Base-by-base conservation (phyloP, 2,888 invertebrate species). In the Alviniconcha strummeri region DNA sequence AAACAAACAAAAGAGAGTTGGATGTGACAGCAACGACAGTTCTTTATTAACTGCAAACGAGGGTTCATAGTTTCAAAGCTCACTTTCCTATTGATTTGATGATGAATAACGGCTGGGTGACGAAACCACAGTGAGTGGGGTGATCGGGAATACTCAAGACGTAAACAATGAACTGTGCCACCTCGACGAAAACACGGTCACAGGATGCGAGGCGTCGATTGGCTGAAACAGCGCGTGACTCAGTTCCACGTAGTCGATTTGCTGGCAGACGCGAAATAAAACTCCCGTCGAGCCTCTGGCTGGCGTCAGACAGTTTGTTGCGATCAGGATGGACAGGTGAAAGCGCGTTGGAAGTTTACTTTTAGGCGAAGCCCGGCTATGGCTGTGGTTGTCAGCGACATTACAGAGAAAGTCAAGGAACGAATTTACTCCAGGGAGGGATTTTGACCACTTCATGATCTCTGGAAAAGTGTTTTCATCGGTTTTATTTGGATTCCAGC, bases 181-280 rank as follows among this genome's bases (percentile, higher is more conserved):
- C 84, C 82, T 17, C 81, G 72, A 77, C 74, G 84, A 83, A 84
- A 67, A 83, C 83, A 81, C 19, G 74, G 80, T 19, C 75, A 74
- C 52, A 60, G 52, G 4, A n/a, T 64, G 74, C 80, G 15, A 6
- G 52, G 57, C 17, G 19, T 36, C 77, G 85, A 87, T 87, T 87
- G 87, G 87, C 79, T 83, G 83, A 54, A n/a, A 72, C 60, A 82
- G 80, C 85, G 77, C 85, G 86, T 87, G 87, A 86, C 87, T 85
- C 86, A 85, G 83, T 81, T 87, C 87, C 87, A 87, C 87, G 86
- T 87, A 76, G 87, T 57, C 76, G 36, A 52, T 19, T 54, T 67
- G 71, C 54, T 57, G 57, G 79, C 79, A 64, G 79, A 67, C 79
- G 79, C 79, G 69, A 75, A 36, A 82, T 64, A 82, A 82, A 82